Evolutionary conservation across 2,888 invertebrate genomes (phyloP).

Genomic region (Lasioglossum zephyrum): DNA sequence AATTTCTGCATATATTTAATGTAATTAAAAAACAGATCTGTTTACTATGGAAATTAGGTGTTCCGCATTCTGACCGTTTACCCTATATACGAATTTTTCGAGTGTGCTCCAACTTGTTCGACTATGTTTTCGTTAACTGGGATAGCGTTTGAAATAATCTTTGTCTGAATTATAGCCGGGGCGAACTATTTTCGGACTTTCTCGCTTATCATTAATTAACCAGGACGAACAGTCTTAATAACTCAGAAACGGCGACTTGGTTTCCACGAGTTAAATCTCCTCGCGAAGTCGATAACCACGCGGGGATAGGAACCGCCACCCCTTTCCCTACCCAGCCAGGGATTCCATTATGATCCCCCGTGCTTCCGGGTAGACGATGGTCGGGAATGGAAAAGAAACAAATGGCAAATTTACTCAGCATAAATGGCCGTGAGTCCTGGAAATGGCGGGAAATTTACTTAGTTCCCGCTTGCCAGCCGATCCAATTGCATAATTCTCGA

Average conservation of each 20-base stretch:
- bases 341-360: constrained; percentile 60
- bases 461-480: constrained; percentile 66
- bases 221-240: constrained; percentile 53
- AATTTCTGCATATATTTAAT: background rate
- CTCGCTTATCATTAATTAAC: constrained; percentile 57
- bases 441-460: constrained; percentile 72
- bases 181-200: constrained; percentile 26
- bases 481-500: constrained; percentile 72
- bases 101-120: constrained; percentile 4
- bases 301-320: constrained; percentile 10
- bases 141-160: constrained; percentile 38
- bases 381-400: constrained; percentile 68
- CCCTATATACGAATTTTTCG: background rate
- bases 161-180: constrained; percentile 40
- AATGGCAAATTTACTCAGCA: constrained; percentile 71
- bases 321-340: constrained; percentile 8
- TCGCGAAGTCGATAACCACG: constrained; percentile 57
- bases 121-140: constrained; percentile 31
- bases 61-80: background rate
- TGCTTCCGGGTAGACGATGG: constrained; percentile 42
- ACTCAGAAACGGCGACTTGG: constrained; percentile 39
- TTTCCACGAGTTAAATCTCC: constrained; percentile 55
- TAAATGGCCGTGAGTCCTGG: constrained; percentile 67
- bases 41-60: background rate
- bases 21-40: background rate